Evolutionary conservation across 2,888 invertebrate genomes (phyloP).

Genomic region (Rhagophthalmus giganteus): DNA sequence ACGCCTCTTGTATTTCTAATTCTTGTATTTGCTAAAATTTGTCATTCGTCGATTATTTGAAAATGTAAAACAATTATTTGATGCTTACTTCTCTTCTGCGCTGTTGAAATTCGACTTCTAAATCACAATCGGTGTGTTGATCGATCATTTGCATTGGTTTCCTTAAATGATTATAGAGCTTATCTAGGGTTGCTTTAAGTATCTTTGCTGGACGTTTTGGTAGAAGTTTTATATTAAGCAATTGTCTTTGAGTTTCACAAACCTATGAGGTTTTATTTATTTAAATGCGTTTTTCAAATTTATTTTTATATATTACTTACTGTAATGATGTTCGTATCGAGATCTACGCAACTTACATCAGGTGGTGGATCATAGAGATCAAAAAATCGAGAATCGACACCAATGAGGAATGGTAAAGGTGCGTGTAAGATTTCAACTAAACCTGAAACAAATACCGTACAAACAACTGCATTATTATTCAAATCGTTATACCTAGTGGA

Average conservation of each 20-base stretch:
- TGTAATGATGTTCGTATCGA: slow-evolving; percentile 96
- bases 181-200: slow-evolving; percentile 77
- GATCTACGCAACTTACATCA: slow-evolving; percentile 96
- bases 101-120: slow-evolving; percentile 81
- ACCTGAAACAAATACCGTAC: slow-evolving; percentile 61
- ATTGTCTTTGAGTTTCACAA: slow-evolving; percentile 83
- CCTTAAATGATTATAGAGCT: slow-evolving; percentile 67
- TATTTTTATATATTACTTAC: slow-evolving; percentile 55
- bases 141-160: slow-evolving; percentile 44
- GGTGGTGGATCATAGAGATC: slow-evolving; percentile 95
- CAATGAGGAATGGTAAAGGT: slow-evolving; percentile 95
- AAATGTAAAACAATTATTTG: too few species aligned
- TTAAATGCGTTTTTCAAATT: slow-evolving; percentile 9
- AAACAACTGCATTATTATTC: not conserved
- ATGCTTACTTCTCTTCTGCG: slow-evolving; percentile 72
- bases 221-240: slow-evolving; percentile 74
- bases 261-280: slow-evolving; percentile 63
- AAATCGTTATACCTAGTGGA: slow-evolving; percentile 72
- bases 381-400: slow-evolving; percentile 96
- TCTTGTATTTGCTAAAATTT: slow-evolving; percentile 81
- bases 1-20: slow-evolving; percentile 95
- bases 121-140: slow-evolving; percentile 45
- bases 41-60: too few species aligned
- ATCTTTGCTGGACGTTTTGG: slow-evolving; percentile 86
- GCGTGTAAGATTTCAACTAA: slow-evolving; percentile 96